Base-by-base conservation (phyloP, 1,140 invertebrate species). In the Probaryconus sp. region DNA sequence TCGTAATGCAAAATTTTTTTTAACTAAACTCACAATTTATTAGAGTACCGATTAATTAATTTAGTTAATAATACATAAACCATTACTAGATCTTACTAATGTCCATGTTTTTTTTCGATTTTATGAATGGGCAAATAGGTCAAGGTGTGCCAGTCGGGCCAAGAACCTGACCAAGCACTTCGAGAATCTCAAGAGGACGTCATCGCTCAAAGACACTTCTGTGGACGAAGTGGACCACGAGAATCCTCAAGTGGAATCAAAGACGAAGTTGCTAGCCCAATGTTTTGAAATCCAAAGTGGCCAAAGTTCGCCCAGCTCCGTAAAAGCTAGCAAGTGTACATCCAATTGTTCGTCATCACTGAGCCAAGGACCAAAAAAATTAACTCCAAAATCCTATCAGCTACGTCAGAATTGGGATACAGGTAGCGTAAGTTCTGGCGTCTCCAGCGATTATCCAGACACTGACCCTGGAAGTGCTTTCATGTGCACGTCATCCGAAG, bases 401-500 rank as follows among this genome's bases (percentile, higher is more conserved):
- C 63, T 76, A 43, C 77, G 76, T 18, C 80, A 77, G n/a, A 86
- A 84, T 18, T 87, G 87, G 81, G 89, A 89, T 37, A 77, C 86
- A 0, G 89, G 89, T 0, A 89, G 89, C 50, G 79, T 89, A 0
- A 89, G 89, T 42, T 89, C 89, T 0, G 89, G 89, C 0, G 88
- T 89, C 0, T 89, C 88, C 7, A 89, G 89, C 50, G 88, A 89
- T 53, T 87, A 89, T 71, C 87, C 83, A 0, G 88, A 89, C 38
- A 88, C 89, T 0, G 89, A 89, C 73, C 80, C 79, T 17, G 88
- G 88, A 0, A 86, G 83, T 30, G 81, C 81, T 2, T 76, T 76
- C 2, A 80, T 81, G 0, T 86, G 84, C 16, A 86, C 80, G 0
- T 85, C 84, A 0, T 88, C 88, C 0, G 84, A 87, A 11, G 85